phyloP scores from a whole-genome alignment of 2,888 invertebrate genomes.

The Patella pellucida region DNA sequence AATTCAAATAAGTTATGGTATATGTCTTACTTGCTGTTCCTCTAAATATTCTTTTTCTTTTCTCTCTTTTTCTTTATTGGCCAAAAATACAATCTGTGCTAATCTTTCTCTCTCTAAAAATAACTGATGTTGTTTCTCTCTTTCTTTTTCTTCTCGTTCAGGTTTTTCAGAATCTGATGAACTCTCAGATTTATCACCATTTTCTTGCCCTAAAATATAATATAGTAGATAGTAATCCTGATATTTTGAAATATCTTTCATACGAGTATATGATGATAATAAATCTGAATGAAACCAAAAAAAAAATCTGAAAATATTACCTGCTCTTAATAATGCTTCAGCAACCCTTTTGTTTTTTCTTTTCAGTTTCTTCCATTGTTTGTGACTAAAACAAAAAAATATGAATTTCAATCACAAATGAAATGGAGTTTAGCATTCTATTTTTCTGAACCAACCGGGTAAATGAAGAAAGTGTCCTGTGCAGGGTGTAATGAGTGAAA shows the following conservation, averaged over 20 bases:
- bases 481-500: too few species aligned
- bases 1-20: too few species aligned
- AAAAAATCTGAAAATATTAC: too few species aligned
- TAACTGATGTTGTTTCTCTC: conserved; percentile 50
- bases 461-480: too few species aligned
- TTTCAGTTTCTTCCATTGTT: conserved; percentile 27
- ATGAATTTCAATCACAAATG: not conserved
- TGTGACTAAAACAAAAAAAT: conserved; percentile 17
- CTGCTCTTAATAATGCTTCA: too few species aligned
- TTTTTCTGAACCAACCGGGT: too few species aligned
- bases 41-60: conserved; percentile 53
- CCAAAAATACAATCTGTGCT: conserved; percentile 52
- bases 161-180: not conserved
- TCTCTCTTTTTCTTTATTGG: conserved; percentile 56
- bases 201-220: not conserved
- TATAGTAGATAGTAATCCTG: not conserved
- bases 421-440: too few species aligned
- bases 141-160: not conserved
- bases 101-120: conserved; percentile 61
- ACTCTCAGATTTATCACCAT: not conserved
- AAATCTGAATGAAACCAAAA: too few species aligned
- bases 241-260: too few species aligned
- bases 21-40: conserved; percentile 56
- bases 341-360: conserved; percentile 18
- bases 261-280: too few species aligned